Evolutionary conservation across 2,113 vertebrate species (phyloP), one percentile per base, ranked within the genome.

Genomic region (Oncorhynchus keta): DNA sequence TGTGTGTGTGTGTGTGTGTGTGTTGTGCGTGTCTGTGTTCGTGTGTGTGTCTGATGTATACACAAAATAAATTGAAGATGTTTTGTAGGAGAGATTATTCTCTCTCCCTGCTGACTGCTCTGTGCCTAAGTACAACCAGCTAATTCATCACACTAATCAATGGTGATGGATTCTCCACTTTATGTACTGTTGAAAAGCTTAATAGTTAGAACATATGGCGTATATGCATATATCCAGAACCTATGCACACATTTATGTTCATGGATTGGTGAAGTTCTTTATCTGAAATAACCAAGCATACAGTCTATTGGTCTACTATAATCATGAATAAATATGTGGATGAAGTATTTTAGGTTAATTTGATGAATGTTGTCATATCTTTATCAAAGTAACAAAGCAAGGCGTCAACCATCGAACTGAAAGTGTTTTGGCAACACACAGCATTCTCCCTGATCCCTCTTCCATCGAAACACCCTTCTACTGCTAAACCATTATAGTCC

Each of bases 11-110:
- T 9, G 11, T 45, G 39, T 2, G 39, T 45, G 9, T 45, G 39
- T 9, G 35, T 55, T 51, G 49, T 51, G 51, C 0, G 51, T 55
- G 51, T 18, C 4, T 51, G 14, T 16, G 49, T 51, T 16, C 4
- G 12, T 55, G 12, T 51, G 49, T 72, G 74, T 79, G 71, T 85
- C 85, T 86, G 79, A 86, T 88, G 79, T 75, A 68, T 77, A 80
- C 81, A 80, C 83, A 81, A 81, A 83, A 83, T 83, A 88, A 86
- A 83, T 83, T 85, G 76, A 76, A 80, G 80, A 76, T 59, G 73
- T 83, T 84, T 84, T 84, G 81, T 79, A 62, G 30, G 28, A 39
- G 30, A 78, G 82, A 84, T 88, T 82, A 87, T 68, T 61, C 62
- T 80, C 80, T 61, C 70, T 80, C 80, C 69, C 72, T 16, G 69